Base-by-base conservation (phyloP, 2,113 vertebrate species). In the Nannobrachium achirus region DNA sequence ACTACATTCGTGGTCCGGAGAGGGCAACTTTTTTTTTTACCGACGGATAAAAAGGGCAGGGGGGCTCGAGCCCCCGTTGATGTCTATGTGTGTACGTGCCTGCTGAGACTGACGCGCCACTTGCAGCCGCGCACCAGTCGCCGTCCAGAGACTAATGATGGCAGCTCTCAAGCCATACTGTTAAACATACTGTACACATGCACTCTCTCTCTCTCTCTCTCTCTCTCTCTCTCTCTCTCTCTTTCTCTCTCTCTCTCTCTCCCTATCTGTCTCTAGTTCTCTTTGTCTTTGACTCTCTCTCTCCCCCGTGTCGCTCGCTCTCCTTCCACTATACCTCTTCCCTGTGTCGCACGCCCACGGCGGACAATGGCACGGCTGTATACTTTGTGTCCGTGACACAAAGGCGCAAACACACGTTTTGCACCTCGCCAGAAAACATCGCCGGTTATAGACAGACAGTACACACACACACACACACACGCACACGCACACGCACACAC, bases 321-420 rank as follows among this genome's bases (percentile, higher is more conserved):
- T 86, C 84, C 79, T 82, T 86, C 56, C 68, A 73, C 85, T 86
- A 33, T 33, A 86, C 85, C 82, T 87, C 80, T 89, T 83, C 75
- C n/a, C 70, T 84, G 79, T 63, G 74, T 78, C 79, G 81, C 85
- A 87, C 84, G 79, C 89, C 82, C 89, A 90, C 89, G n/a, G 71
- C 89, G 88, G 79, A 90, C 87, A 90, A 90, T 89, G 80, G 84
- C 82, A 86, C 87, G 46, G 13, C 79, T 89, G 86, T 89, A 78
- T 86, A 80, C 83, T 79, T 76, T 80, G 79, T 84, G 79, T 84
- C 76, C 39, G 70, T 73, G 74, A 82, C 84, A 86, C 86, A 89
- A 85, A 85, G 83, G 77, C 79, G 18, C 81, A 84, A 80, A 77
- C 50, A 39, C 73, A 76, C 70, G 78, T 79, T 79, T 72, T 53